Evolutionary conservation across 2,113 vertebrate species (phyloP).

Genomic region (Lontra canadensis): DNA sequence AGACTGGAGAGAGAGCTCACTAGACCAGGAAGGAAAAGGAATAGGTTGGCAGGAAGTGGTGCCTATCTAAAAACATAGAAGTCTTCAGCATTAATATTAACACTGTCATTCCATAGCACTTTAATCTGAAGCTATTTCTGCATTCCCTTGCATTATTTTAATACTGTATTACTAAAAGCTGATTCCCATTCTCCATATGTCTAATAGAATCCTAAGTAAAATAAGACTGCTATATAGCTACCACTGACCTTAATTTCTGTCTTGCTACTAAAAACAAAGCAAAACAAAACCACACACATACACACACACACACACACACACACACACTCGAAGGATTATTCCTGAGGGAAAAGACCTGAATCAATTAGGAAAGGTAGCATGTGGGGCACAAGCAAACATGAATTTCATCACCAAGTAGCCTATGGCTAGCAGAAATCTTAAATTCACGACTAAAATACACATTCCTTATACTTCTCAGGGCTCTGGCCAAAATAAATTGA

Average conservation of each 20-base stretch:
- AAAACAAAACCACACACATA: background rate
- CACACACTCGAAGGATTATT: background rate
- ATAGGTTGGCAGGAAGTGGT: conserved; percentile 72
- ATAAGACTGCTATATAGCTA: background rate
- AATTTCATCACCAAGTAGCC: background rate
- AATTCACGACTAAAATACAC: background rate
- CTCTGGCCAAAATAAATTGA: conserved; percentile 39
- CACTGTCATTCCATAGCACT: background rate
- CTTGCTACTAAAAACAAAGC: background rate
- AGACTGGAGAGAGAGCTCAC: conserved; percentile 27
- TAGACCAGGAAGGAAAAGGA: conserved; percentile 72
- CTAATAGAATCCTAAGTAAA: background rate
- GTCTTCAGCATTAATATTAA: background rate
- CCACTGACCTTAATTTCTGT: background rate
- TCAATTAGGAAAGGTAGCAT: background rate
- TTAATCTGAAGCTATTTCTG: conserved; percentile 9
- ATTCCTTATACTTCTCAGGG: background rate
- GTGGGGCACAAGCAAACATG: background rate
- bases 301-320: background rate
- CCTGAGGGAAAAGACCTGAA: background rate
- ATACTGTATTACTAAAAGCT: background rate
- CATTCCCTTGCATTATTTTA: conserved; percentile 3
- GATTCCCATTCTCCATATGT: background rate
- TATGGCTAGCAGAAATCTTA: conserved; percentile 40
- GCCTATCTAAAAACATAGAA: conserved; percentile 61